Conservation (phyloP, 2,888 invertebrate genomes). For the Leptopilina myrica region DNA sequence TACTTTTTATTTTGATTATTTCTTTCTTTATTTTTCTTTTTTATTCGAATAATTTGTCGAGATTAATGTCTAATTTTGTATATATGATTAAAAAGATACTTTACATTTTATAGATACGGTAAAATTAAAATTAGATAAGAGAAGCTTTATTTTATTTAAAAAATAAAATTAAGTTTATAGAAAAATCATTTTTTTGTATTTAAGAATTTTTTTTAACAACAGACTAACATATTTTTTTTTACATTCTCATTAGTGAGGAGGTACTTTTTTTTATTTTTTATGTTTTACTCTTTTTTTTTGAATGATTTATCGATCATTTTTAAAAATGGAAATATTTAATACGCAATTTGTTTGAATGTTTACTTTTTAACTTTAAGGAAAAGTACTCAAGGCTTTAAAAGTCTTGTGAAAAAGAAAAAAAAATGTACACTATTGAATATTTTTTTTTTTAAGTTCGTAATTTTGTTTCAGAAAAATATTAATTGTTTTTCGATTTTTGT, state of each 20-base stretch:
- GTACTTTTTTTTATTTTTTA: no score
- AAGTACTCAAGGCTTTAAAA: no score
- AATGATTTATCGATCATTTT: no score
- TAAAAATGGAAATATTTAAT: no score
- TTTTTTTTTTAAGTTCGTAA: no score
- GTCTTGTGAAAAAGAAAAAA: background rate
- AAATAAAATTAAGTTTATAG: constrained; percentile 1
- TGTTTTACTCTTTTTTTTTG: background rate
- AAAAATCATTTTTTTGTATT: no score
- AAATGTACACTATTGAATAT: constrained; percentile 15
- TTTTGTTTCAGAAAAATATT: no score
- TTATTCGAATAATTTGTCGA: background rate
- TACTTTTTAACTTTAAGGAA: no score
- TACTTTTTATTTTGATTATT: background rate
- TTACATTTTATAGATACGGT: background rate
- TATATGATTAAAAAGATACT: constrained; percentile 17
- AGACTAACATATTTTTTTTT: background rate
- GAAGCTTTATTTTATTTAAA: constrained; percentile 25
- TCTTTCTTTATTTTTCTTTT: background rate
- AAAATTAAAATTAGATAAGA: background rate
- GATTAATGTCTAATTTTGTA: constrained; percentile 21
- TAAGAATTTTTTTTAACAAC: no score
- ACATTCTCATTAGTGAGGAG: background rate
- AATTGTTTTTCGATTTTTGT: no score
- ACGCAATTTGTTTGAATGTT: no score